Conservation (phyloP, 2,113 vertebrate species). For the Datnioides undecimradiatus region DNA sequence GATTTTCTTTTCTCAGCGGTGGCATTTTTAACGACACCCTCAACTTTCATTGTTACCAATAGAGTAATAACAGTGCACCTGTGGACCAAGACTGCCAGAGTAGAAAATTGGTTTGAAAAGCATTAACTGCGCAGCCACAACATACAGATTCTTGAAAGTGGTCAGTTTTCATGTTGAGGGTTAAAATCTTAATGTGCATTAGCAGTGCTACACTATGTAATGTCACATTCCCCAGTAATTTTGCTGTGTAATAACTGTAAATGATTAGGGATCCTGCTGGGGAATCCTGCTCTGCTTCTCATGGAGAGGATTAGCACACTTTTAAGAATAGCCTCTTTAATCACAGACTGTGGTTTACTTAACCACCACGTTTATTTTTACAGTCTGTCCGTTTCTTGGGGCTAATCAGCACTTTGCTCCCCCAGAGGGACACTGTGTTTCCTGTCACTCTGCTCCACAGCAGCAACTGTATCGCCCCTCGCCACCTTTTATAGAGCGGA, state of each 20-base stretch:
- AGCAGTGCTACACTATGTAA: constrained; percentile 33
- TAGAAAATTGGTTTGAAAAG: constrained; percentile 13
- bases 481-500: constrained; percentile 63
- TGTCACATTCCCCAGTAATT: constrained; percentile 58
- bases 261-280: constrained; percentile 61
- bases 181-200: constrained; percentile 31
- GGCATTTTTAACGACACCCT: constrained; percentile 1
- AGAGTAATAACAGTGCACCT: constrained; percentile 19
- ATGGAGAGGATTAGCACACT: constrained; percentile 70
- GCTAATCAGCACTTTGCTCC: constrained; percentile 73
- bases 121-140: constrained; percentile 6
- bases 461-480: constrained; percentile 54
- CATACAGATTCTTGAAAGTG: neutral
- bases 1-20: constrained; percentile 13
- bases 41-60: constrained; percentile 22
- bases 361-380: constrained; percentile 82
- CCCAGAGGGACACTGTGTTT: constrained; percentile 72
- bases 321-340: constrained; percentile 81
- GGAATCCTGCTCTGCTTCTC: constrained; percentile 66
- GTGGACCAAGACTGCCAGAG: neutral
- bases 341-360: constrained; percentile 79
- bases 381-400: constrained; percentile 76
- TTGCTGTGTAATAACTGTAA: constrained; percentile 63
- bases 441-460: constrained; percentile 55
- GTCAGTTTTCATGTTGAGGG: constrained; percentile 8